Evolutionary conservation across 2,888 invertebrate genomes (phyloP), one percentile per base, ranked within the genome.

Genomic region (Conus canariensis): DNA sequence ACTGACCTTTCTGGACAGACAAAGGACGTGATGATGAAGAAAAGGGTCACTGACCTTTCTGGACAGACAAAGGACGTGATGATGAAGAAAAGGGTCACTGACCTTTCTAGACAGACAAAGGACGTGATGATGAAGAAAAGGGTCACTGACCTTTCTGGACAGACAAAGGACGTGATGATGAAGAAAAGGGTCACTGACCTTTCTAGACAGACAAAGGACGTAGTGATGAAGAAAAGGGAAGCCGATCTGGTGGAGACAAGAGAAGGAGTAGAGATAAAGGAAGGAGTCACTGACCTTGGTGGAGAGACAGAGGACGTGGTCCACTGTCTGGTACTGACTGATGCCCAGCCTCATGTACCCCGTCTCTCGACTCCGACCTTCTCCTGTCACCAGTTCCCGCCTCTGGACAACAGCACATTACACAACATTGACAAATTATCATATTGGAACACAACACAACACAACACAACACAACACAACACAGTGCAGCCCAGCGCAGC

Each of bases 291-390:
- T 85, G 92, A 95, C 96, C 94, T 95, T 92, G 90, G 93, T 95
- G 56, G 95, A 93, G 30, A 96, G 93, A 91, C 96, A 96, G 19
- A 96, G 96, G 91, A 96, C 95, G 14, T 96, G 96, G 90, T 96
- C 96, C 25, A 96, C 93, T n/a, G 94, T 93, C 82, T 94, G 95
- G 93, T 96, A 96, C 91, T 95, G 94, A 93, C 96, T 96, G 88
- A 96, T 91, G 91, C 96, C 96, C 14, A 96, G 94, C 58, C 95
- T 92, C 93, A 96, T 96, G 90, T 95, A 96, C 60, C 94, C 95
- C 16, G 64, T 14, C 19, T 90, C 92, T 8, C 93, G 93, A 22
- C 93, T 93, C 14, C 94, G 94, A 1, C 94, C 93, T 10, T 90
- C 91, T 7, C 96, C 96, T 45, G 96, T 96, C 16, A 93, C 92